Percentiles rank a stretch among this genome's conserved stretches.
These are phyloP conservation scores for Laterallus jamaicensis DNA, from an alignment of 2,113 vertebrate species.

Conservation along the genomic window DNA sequence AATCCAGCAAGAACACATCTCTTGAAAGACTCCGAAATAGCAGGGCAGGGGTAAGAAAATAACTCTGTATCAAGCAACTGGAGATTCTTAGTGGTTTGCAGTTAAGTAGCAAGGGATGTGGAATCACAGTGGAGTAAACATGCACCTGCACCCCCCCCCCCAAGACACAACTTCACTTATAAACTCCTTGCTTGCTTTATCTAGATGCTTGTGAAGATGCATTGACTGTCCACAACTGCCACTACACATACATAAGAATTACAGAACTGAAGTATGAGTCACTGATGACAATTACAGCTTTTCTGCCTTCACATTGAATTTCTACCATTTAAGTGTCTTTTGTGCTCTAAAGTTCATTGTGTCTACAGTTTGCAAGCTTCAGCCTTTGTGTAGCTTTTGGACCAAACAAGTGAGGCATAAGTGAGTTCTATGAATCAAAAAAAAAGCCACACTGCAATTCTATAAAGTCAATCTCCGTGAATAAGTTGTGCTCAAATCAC, in stretches of 20 bases:
- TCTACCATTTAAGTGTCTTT: neutral
- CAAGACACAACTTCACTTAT: neutral
- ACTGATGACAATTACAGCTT: neutral
- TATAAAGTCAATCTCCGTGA: neutral
- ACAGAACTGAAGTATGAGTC: neutral
- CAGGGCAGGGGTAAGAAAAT: neutral
- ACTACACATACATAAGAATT: neutral
- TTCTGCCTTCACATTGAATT: neutral
- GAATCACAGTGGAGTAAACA: neutral
- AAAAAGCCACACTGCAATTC: neutral
- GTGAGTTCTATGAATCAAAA: neutral
- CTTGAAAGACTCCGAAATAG: neutral
- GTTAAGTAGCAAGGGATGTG: neutral
- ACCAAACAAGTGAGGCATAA: neutral
- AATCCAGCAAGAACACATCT: neutral
- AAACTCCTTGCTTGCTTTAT: neutral
- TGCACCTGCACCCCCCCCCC: neutral
- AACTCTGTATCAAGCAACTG: neutral
- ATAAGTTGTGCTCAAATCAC: neutral
- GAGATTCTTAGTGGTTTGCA: neutral
- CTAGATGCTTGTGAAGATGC: neutral
- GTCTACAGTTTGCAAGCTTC: neutral
- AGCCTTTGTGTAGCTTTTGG: neutral
- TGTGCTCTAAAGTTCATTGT: neutral
- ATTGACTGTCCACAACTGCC: neutral